A percentile compares a stretch with the other conserved stretches of the same genome.
Conservation (phyloP, 37 sponge, comb jelly and placozoan species). For the Agelas oroides region DNA sequence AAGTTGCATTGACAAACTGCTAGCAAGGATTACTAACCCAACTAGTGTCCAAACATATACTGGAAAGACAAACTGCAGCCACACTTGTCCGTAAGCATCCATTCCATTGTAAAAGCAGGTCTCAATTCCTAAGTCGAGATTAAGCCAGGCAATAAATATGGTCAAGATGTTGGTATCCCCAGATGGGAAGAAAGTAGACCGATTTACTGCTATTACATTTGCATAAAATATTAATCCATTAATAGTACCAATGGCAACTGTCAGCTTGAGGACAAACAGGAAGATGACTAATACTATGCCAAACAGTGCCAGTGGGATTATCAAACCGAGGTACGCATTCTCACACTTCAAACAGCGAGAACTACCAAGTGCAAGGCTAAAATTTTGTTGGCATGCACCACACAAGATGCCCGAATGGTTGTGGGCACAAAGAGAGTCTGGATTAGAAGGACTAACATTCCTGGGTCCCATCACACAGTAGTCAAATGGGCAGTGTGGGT, state of each 20-base stretch:
- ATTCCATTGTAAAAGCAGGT: conserved; percentile 15
- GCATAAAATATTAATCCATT: conserved; percentile 33
- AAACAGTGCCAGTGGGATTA: conserved; percentile 3
- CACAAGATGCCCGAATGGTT: conserved; percentile 28
- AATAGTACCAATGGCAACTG: conserved; percentile 28
- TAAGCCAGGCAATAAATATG: conserved; percentile 24
- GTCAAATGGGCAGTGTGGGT: not conserved
- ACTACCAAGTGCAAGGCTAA: conserved; percentile 24
- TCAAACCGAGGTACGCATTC: not conserved
- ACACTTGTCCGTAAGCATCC: conserved; percentile 5
- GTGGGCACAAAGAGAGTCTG: no score
- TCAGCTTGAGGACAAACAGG: no score
- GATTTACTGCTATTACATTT: conserved; percentile 7
- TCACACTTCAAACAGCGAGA: conserved; percentile 21
- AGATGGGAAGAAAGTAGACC: conserved; percentile 8
- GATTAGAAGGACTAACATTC: not conserved
- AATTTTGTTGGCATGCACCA: conserved; percentile 28
- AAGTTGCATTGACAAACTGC: not conserved
- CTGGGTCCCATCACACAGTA: not conserved
- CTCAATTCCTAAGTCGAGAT: conserved; percentile 10
- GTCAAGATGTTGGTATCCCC: not conserved
- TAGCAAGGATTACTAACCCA: not conserved
- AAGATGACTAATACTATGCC: conserved; percentile 27
- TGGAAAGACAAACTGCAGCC: conserved; percentile 37
- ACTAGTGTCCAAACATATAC: not conserved